A percentile compares a stretch with the other conserved stretches of the same genome.
These are phyloP conservation scores for Clarias batrachus DNA, from an alignment of 2,113 vertebrate species.

Conservation along the genomic window DNA sequence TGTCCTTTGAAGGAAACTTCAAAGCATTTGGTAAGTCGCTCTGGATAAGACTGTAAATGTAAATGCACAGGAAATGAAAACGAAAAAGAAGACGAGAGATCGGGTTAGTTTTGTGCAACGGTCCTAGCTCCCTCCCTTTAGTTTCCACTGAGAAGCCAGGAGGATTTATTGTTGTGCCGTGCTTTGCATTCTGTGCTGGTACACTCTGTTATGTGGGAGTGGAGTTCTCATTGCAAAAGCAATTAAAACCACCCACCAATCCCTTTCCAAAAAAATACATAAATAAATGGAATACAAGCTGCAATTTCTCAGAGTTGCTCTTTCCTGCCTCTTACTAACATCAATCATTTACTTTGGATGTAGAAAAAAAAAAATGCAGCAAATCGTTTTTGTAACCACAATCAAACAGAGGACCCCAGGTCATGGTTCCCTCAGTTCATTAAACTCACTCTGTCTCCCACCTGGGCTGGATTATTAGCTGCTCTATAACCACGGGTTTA, in stretches of 20 bases:
- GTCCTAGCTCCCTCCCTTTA: conserved; percentile 46
- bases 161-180: conserved; percentile 66
- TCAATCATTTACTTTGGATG: conserved; percentile 32
- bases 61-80: background rate
- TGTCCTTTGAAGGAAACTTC: too few species aligned
- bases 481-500: background rate
- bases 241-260: conserved; percentile 62
- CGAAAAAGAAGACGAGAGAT: conserved; percentile 7
- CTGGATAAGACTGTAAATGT: too few species aligned
- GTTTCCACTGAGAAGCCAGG: conserved; percentile 59
- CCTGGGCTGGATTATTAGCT: conserved; percentile 11
- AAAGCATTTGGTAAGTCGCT: too few species aligned
- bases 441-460: conserved; percentile 14
- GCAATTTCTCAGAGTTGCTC: background rate
- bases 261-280: conserved; percentile 31
- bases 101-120: conserved; percentile 6
- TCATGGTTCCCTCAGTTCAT: conserved; percentile 9
- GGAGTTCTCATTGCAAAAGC: conserved; percentile 63
- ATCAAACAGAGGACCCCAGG: background rate
- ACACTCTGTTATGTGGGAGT: conserved; percentile 72
- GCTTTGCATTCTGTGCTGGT: conserved; percentile 65
- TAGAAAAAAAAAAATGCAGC: conserved; percentile 6
- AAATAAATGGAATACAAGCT: conserved; percentile 33
- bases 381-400: conserved; percentile 8
- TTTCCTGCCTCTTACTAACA: conserved; percentile 5